These are phyloP conservation scores for Phyllotreta striolata DNA, from an alignment of 2,888 invertebrate species.

Conservation along the genomic window DNA sequence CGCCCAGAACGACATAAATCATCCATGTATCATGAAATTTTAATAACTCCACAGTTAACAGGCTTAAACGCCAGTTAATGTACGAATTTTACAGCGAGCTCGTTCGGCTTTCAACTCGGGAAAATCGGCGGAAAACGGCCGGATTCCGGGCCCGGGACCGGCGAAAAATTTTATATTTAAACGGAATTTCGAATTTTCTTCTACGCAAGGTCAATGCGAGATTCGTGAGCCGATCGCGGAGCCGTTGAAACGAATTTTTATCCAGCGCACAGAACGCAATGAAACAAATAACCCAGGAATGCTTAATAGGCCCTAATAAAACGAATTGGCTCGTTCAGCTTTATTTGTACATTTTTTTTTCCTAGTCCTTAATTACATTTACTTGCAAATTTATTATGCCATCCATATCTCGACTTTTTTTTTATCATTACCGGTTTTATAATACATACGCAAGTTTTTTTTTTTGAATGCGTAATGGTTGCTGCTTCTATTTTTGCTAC, in stretches of 20 bases:
- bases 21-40: constrained; percentile 36
- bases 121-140: constrained; percentile 31
- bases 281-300: background rate
- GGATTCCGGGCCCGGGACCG: constrained; percentile 6
- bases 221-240: too few relatives aligned
- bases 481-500: too few relatives aligned
- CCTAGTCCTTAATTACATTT: too few relatives aligned
- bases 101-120: constrained; percentile 36
- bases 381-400: too few relatives aligned
- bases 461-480: too few relatives aligned
- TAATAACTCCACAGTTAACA: constrained; percentile 33
- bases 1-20: constrained; percentile 39
- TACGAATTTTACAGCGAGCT: constrained; percentile 29
- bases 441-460: too few relatives aligned
- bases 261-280: too few relatives aligned
- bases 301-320: constrained; percentile 4
- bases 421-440: too few relatives aligned
- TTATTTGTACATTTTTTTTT: too few relatives aligned
- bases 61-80: constrained; percentile 32
- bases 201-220: too few relatives aligned
- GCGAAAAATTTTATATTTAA: background rate
- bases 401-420: too few relatives aligned
- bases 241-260: too few relatives aligned
- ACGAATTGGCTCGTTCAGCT: background rate
- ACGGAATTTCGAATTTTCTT: background rate